Evolutionary conservation across 2,888 invertebrate genomes (phyloP), one percentile per base, ranked within the genome.

Genomic region (Cotesia congregata): DNA sequence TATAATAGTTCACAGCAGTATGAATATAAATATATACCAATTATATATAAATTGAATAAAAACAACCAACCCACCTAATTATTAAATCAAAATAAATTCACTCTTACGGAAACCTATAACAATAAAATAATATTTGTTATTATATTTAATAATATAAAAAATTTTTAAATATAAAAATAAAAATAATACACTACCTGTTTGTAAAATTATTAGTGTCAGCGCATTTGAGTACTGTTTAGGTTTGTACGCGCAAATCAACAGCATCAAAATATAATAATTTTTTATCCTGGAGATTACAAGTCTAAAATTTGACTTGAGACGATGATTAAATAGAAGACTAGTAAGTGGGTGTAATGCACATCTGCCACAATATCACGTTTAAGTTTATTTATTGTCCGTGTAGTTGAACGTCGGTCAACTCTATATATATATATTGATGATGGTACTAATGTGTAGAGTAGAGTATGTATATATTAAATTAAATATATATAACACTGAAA

Each of bases 211-310:
- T 38, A 65, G 73, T 73, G 73, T 73, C 73, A 73, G 67, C 62
- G 65, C 76, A 41, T 80, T 79, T 38, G 75, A 69, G 17, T 79
- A 77, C 40, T 75, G 77, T 41, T 77, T 77, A 62, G 68, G 60
- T 64, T 79, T 78, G 17, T 76, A 78, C 67, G 78, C 81, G 67
- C 77, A 74, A 70, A 77, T 80, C 62, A 78, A 71, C 72, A 78
- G 73, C 72, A 62, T 78, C 79, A n/a, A 77, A 78, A 20, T 79
- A 79, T 30, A 30, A 30, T 30, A 50, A 50, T 12, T 50, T 50
- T 7, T 50, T 50, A 50, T 50, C 9, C 50, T 50, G 50, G 7
- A 7, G 50, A 50, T 9, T 50, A 12, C 3, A 50, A 12, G 7
- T 7, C 50, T 50, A 12, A 12, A 12, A 12, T 12, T 50, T 50